Conservation (phyloP, 2,797 vertebrate species). For the Ispidina picta region DNA sequence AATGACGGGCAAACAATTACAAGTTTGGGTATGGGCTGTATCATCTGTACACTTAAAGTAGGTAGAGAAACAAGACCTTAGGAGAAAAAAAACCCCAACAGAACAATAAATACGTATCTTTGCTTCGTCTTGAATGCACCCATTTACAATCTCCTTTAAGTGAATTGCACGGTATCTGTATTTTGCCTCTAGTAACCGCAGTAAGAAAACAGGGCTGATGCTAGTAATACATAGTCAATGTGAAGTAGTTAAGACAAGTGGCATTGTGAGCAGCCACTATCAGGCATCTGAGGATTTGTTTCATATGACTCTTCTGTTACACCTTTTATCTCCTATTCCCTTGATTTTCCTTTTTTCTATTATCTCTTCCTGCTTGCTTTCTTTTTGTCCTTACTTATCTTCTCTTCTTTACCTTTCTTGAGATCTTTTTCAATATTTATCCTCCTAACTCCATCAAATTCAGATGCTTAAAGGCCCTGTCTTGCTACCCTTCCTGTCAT, state of each 20-base stretch:
- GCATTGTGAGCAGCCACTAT: not conserved
- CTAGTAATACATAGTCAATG: not conserved
- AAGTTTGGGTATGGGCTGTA: too few relatives aligned
- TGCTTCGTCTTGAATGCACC: too few relatives aligned
- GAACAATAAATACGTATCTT: too few relatives aligned
- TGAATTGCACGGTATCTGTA: too few relatives aligned
- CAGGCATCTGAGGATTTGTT: slow-evolving; percentile 2
- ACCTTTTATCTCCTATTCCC: not conserved
- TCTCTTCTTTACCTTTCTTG: slow-evolving; percentile 8
- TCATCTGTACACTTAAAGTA: too few relatives aligned
- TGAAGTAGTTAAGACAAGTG: not conserved
- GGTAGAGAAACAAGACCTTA: too few relatives aligned
- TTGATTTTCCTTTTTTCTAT: slow-evolving; percentile 10
- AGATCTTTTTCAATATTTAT: not conserved
- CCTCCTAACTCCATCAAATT: not conserved
- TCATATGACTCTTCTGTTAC: not conserved
- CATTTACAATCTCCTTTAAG: too few relatives aligned
- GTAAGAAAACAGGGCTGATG: not conserved
- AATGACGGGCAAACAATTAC: too few relatives aligned
- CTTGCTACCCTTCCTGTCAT: not conserved
- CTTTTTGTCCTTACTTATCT: not conserved
- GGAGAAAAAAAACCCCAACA: too few relatives aligned
- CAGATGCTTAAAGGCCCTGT: not conserved
- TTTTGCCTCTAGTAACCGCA: too few relatives aligned
- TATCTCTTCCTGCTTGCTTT: slow-evolving; percentile 4